phyloP scores from a whole-genome alignment of 2,113 vertebrate genomes.

The Hippocampus comes region DNA sequence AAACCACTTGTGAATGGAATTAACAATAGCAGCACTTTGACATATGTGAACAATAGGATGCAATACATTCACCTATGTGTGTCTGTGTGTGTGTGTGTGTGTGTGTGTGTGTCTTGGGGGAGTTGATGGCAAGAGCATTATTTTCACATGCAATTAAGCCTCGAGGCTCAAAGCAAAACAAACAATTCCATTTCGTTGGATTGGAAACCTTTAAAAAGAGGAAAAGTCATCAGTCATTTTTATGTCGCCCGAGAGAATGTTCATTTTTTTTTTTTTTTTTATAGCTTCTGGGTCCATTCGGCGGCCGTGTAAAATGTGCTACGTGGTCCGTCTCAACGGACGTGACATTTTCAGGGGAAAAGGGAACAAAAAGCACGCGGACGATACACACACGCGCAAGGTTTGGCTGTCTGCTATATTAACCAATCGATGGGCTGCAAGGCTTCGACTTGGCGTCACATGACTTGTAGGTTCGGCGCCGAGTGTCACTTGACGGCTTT shows the following conservation, averaged over 20 bases:
- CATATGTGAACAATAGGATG: constrained; percentile 36
- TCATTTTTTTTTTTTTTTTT: not conserved
- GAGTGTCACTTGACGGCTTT: not conserved
- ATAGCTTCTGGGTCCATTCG: not conserved
- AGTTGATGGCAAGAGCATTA: constrained; percentile 18
- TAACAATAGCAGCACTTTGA: too few species aligned
- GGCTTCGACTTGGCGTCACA: not conserved
- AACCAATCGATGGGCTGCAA: not conserved
- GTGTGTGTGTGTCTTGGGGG: not conserved
- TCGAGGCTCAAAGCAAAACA: constrained; percentile 17
- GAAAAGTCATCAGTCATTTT: constrained; percentile 1
- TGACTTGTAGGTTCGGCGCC: not conserved
- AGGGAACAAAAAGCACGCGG: not conserved
- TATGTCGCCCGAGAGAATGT: not conserved
- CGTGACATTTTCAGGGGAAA: not conserved
- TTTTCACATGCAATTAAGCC: constrained; percentile 27
- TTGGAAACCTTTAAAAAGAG: constrained; percentile 13
- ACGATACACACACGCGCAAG: not conserved
- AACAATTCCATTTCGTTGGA: constrained; percentile 19
- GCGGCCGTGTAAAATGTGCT: not conserved
- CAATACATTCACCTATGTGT: constrained; percentile 27
- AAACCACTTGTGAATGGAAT: constrained; percentile 56
- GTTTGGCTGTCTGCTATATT: not conserved
- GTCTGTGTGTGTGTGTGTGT: not conserved
- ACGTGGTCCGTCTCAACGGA: not conserved